These are phyloP conservation scores for Elaphurus davidianus DNA, from an alignment of 2,113 vertebrate species.

Conservation along the genomic window DNA sequence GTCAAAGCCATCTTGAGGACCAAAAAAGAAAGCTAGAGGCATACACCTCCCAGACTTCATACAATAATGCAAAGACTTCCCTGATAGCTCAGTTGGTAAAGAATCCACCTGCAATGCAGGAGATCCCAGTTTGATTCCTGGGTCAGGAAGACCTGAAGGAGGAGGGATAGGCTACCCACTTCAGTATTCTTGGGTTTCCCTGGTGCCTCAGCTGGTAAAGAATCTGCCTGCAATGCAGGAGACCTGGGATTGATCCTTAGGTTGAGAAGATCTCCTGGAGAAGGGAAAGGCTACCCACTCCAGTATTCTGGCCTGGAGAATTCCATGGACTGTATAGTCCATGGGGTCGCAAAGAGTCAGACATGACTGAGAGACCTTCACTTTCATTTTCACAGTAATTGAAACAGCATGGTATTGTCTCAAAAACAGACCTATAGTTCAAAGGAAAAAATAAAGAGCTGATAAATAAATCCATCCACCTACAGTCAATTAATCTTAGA, in stretches of 20 bases:
- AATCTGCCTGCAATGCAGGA: too few species aligned
- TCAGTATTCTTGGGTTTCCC: not conserved
- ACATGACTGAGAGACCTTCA: not conserved
- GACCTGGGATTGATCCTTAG: not conserved
- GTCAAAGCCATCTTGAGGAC: not conserved
- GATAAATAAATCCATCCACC: not conserved
- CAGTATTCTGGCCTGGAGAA: not conserved
- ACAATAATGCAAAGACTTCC: not conserved
- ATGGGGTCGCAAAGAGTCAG: not conserved
- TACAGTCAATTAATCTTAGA: not conserved
- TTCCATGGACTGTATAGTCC: not conserved
- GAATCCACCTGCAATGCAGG: not conserved
- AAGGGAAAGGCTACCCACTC: not conserved
- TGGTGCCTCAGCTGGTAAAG: not conserved
- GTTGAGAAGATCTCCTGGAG: not conserved
- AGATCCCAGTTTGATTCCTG: not conserved
- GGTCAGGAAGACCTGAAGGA: not conserved
- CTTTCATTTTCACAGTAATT: not conserved
- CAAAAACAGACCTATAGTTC: not conserved
- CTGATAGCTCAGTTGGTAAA: not conserved
- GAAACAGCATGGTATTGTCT: not conserved
- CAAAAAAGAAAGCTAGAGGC: not conserved
- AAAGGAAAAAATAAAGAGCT: not conserved
- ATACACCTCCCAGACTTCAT: not conserved
- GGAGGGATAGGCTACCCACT: not conserved